Base-by-base conservation (phyloP, 2,113 vertebrate species). In the Bucco capensis region DNA sequence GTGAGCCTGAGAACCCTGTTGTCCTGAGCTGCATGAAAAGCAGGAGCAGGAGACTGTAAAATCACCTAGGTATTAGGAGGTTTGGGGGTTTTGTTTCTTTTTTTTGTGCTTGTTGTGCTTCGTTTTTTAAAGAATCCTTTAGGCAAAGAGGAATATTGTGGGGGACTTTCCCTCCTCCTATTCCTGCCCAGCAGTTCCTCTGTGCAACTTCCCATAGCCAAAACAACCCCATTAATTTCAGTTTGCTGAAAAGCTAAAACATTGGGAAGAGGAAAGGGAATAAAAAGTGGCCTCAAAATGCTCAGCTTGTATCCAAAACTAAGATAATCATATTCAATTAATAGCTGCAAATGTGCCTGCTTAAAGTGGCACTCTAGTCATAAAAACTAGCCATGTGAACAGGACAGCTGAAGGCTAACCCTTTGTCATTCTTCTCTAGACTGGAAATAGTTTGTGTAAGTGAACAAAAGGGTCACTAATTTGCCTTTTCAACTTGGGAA, bases 381-480 rank as follows among this genome's bases (percentile, higher is more conserved):
- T 83, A 95, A 84, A 95, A 94, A 73, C 83, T 74, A 94, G 53
- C 80, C 88, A 87, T 93, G 89, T 95, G 95, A 93, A 94, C 88
- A 85, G 86, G 86, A 88, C 93, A 87, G 90, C 83, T 66, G 77
- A 95, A 90, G 65, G 75, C 62, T 79, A 66, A 86, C 71, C 78
- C 86, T 96, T 96, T 96, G 92, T 96, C 81, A 58, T 93, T 95
- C 89, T 96, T 95, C 86, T 70, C 93, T 76, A 93, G 95, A 96
- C 90, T 96, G 93, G 92, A 96, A 95, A 96, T 82, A 95, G 94
- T 95, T 95, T 95, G 84, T 96, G 86, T 87, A 96, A 95, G 92
- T 77, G 90, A 95, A 95, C 95, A 96, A 96, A 96, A 89, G 93
- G 70, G 84, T 93, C 74, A 79, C 89, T 88, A 92, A 86, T 93